Evolutionary conservation across 2,113 vertebrate species (phyloP).

Genomic region (Podilymbus podiceps): DNA sequence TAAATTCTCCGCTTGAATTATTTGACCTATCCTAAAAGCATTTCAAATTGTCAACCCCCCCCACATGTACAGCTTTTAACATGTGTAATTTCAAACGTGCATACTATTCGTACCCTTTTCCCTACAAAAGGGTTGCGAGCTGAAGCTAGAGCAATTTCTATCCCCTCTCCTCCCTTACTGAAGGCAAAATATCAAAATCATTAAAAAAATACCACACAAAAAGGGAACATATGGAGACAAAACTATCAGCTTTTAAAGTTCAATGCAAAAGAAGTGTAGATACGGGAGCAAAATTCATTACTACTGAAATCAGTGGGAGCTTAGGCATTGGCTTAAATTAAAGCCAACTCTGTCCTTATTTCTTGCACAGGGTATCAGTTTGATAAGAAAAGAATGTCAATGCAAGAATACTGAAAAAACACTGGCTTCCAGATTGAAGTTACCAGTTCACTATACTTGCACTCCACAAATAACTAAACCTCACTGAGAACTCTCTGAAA

Average conservation of each 20-base stretch:
- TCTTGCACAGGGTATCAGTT: background rate
- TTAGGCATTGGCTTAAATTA: background rate
- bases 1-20: background rate
- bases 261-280: background rate
- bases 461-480: background rate
- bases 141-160: background rate
- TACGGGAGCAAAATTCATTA: background rate
- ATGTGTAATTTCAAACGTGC: background rate
- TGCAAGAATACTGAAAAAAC: slow-evolving; percentile 1
- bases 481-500: background rate
- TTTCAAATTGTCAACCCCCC: background rate
- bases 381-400: background rate
- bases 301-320: background rate
- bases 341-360: slow-evolving; percentile 2
- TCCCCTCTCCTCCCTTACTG: background rate
- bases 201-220: slow-evolving; percentile 21
- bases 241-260: slow-evolving; percentile 26
- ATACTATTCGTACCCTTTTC: background rate
- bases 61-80: background rate
- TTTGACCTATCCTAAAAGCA: slow-evolving; percentile 7
- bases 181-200: slow-evolving; percentile 26
- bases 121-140: background rate
- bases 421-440: background rate
- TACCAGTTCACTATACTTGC: background rate
- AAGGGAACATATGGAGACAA: slow-evolving; percentile 8